phyloP scores from a whole-genome alignment of 2,888 invertebrate species.

The Erannis defoliaria region DNA sequence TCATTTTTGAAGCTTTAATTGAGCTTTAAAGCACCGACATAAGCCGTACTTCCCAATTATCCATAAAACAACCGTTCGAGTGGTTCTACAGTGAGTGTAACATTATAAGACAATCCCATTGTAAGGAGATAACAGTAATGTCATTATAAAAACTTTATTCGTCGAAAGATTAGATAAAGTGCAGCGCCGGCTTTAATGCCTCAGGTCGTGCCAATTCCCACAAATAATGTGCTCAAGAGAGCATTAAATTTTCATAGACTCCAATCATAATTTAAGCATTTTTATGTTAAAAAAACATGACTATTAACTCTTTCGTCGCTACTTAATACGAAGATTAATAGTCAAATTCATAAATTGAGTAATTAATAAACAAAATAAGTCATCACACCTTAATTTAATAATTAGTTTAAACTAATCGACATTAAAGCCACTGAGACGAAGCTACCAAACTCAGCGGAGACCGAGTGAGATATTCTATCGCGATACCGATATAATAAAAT shows the following conservation, averaged over 20 bases:
- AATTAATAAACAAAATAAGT: slow-evolving; percentile 30
- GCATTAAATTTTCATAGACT: slow-evolving; percentile 21
- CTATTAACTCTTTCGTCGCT: slow-evolving; percentile 9
- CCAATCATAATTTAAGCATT: slow-evolving; percentile 9
- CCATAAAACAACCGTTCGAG: slow-evolving; percentile 64
- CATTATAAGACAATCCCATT: slow-evolving; percentile 48
- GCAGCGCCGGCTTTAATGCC: slow-evolving; percentile 13
- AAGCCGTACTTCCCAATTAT: slow-evolving; percentile 64
- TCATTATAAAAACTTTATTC: slow-evolving; percentile 38
- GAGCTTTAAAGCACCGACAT: slow-evolving; percentile 62
- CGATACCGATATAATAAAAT: slow-evolving; percentile 17
- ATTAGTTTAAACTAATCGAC: slow-evolving; percentile 31
- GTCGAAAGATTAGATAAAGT: slow-evolving; percentile 28
- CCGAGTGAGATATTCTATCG: slow-evolving; percentile 24
- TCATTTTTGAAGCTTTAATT: slow-evolving; percentile 73
- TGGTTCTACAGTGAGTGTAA: slow-evolving; percentile 44
- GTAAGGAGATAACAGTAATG: slow-evolving; percentile 38
- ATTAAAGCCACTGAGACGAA: slow-evolving; percentile 20
- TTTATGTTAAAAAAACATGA: slow-evolving; percentile 21
- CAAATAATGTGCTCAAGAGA: slow-evolving; percentile 10
- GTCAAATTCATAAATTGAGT: slow-evolving; percentile 23
- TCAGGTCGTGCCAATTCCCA: slow-evolving; percentile 30
- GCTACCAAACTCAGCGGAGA: slow-evolving; percentile 31
- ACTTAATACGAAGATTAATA: slow-evolving; percentile 25
- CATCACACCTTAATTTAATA: slow-evolving; percentile 28